Percentiles rank a stretch among this genome's conserved stretches.
Conservation (phyloP, 2,113 vertebrate species). For the Balaenoptera acutorostrata region DNA sequence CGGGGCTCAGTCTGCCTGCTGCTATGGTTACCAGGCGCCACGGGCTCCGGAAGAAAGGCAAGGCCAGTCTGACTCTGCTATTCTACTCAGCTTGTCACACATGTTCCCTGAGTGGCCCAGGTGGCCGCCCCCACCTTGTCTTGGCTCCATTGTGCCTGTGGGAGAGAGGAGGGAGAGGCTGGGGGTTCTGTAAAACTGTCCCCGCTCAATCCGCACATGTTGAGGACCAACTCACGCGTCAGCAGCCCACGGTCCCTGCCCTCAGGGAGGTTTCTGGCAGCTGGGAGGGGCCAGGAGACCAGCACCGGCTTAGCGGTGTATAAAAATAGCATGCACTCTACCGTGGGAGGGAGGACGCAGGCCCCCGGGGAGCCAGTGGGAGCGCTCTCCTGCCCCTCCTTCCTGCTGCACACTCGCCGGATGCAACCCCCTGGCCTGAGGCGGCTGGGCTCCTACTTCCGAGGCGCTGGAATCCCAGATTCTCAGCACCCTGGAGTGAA, state of each 20-base stretch:
- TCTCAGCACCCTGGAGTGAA: not conserved
- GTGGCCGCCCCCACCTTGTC: not conserved
- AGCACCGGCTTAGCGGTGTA: not conserved
- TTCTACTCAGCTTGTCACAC: not conserved
- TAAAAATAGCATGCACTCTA: not conserved
- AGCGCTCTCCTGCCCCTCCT: not conserved
- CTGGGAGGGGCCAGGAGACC: not conserved
- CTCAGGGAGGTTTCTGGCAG: not conserved
- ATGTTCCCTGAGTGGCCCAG: not conserved
- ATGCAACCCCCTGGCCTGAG: not conserved
- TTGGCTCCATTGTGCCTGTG: not conserved
- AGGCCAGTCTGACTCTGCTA: not conserved
- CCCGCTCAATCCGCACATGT: accelerated
- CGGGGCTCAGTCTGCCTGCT: not conserved
- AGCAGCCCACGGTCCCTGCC: not conserved
- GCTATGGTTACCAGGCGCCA: not conserved
- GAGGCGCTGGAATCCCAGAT: not conserved
- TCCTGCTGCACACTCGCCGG: not conserved
- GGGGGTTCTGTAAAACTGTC: accelerated
- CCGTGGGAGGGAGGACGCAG: not conserved
- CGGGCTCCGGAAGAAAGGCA: not conserved
- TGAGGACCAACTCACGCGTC: not conserved
- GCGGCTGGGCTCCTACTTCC: not conserved
- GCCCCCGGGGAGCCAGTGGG: accelerated
- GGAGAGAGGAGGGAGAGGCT: not conserved